Percentiles rank a stretch among this genome's conserved stretches.
These are phyloP conservation scores for Sturmia bella DNA, from an alignment of 2,888 invertebrate genomes.

Conservation along the genomic window DNA sequence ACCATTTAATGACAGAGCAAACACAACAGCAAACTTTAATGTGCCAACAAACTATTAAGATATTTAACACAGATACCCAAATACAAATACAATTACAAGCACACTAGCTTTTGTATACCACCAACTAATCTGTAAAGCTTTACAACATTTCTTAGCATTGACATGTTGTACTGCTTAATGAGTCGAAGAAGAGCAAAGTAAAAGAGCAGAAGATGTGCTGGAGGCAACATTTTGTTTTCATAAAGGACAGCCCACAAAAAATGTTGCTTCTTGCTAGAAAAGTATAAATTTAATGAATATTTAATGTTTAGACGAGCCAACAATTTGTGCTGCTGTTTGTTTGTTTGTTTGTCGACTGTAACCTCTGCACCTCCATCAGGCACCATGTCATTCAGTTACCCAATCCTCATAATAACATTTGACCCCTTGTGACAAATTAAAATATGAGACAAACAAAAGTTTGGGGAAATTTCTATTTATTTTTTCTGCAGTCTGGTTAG, in stretches of 20 bases:
- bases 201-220: constrained; percentile 2
- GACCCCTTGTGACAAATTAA: constrained; percentile 34
- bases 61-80: constrained; percentile 60
- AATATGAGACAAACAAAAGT: constrained; percentile 41
- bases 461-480: background rate
- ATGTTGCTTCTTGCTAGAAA: background rate
- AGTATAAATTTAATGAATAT: background rate
- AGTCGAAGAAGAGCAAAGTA: constrained; percentile 5
- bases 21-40: constrained; percentile 27
- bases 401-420: constrained; percentile 1
- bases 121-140: constrained; percentile 53
- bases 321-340: background rate
- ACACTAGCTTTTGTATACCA: background rate
- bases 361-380: constrained; percentile 14
- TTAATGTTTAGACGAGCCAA: constrained; percentile 19
- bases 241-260: constrained; percentile 57
- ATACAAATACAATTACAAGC: background rate
- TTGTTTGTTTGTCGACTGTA: constrained; percentile 26
- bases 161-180: constrained; percentile 49
- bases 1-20: constrained; percentile 3
- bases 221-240: constrained; percentile 21
- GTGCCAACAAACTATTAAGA: constrained; percentile 66
- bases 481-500: too few relatives aligned
- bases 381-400: constrained; percentile 1
- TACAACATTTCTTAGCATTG: constrained; percentile 47